Base-by-base conservation (phyloP, 1,140 invertebrate species). In the Heliconius melpomene region DNA sequence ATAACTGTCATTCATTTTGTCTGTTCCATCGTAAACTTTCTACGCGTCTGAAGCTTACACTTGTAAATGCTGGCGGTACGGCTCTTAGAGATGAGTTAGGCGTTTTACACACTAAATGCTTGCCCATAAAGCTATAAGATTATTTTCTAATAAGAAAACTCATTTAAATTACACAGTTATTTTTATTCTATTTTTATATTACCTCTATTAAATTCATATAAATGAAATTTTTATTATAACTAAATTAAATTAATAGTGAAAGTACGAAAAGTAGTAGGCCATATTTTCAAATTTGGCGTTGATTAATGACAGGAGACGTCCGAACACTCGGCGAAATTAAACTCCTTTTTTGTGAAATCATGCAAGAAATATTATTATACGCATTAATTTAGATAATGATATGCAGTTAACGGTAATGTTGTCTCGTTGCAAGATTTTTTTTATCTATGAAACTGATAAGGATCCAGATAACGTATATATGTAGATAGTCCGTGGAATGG, bases 1-100 rank as follows among this genome's bases (percentile, higher is more conserved):
- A 87, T 89, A 84, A 89, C 88, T 85, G 86, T 87, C 86, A 84
- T 85, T 85, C 85, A 77, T 78, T 83, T 85, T 75, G 81, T 85
- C 85, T 76, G 84, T 81, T 73, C 70, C 72, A 72, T 84, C 79
- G 80, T 85, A 85, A 87, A 88, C 88, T 89, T 88, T 89, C 88
- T 89, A 88, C 83, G 82, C 60, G 80, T 77, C 71, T 72, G 82
- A 79, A 78, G 81, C 71, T 54, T 74, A 38, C 50, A 75, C 74
- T 82, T 76, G 80, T 79, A 81, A 85, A 72, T 29, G 60, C 13
- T 72, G 71, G 71, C 71, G 71, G 71, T 72, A 7, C 11, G 36
- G 23, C 60, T 73, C 38, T 38, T 40, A 73, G 38, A 73, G 32
- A 73, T 73, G 40, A 46, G 36, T 54, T 75, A 32, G 46, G 54